phyloP scores from a whole-genome alignment of 2,888 invertebrate genomes.

The Lithophane socia region DNA sequence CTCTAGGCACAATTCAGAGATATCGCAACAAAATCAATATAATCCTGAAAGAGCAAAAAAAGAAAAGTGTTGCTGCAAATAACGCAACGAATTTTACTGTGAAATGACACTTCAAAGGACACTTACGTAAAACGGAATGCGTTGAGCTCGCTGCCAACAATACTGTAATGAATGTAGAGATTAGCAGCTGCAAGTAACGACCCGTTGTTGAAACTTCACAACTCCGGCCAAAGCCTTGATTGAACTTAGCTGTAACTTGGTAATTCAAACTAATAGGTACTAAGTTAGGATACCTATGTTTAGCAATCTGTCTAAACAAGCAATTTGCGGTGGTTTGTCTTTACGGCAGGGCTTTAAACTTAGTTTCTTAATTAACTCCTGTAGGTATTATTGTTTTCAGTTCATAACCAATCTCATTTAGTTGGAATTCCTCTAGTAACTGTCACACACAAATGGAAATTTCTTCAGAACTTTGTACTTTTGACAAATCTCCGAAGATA shows the following conservation, averaged over 20 bases:
- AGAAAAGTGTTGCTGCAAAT: neutral
- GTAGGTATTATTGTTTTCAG: constrained; percentile 7
- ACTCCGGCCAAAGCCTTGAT: constrained; percentile 50
- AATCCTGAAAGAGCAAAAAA: neutral
- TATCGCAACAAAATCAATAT: constrained; percentile 4
- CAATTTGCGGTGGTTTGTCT: constrained; percentile 24
- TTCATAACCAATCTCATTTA: constrained; percentile 4
- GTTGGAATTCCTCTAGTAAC: neutral
- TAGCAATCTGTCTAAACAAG: constrained; percentile 49
- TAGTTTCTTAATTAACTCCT: constrained; percentile 14
- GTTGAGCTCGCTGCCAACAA: constrained; percentile 56
- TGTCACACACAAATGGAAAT: neutral
- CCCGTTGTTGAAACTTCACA: constrained; percentile 49
- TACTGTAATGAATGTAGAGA: constrained; percentile 59
- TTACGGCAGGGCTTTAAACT: constrained; percentile 14
- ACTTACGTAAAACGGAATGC: constrained; percentile 51
- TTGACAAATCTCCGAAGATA: neutral
- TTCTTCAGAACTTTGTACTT: neutral
- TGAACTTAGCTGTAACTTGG: constrained; percentile 53
- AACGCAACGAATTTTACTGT: constrained; percentile 17
- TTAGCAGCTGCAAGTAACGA: constrained; percentile 61
- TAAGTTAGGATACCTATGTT: constrained; percentile 39
- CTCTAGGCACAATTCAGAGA: constrained; percentile 1
- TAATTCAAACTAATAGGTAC: constrained; percentile 49
- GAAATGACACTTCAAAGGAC: constrained; percentile 55